Conservation (phyloP, 2,797 vertebrate genomes). For the Alca torda region DNA sequence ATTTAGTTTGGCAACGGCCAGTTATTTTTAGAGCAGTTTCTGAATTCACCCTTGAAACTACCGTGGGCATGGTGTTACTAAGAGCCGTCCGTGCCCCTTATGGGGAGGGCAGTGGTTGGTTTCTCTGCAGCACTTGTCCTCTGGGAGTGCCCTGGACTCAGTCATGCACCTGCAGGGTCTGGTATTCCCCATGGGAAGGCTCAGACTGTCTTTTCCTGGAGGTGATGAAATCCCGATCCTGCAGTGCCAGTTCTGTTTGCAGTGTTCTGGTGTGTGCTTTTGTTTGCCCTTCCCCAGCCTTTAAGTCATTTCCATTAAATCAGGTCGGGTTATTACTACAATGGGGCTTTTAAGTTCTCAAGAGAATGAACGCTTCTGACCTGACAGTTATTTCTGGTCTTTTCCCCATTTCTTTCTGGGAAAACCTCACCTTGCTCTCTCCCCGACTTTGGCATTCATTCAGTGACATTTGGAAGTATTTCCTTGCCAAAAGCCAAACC, state of each 20-base stretch:
- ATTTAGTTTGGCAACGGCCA: neutral
- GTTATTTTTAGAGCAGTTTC: neutral
- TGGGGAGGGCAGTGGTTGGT: neutral
- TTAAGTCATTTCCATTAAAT: neutral
- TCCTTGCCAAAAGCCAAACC: neutral
- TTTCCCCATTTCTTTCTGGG: neutral
- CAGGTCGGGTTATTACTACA: neutral
- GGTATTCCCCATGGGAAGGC: neutral
- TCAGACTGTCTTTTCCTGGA: neutral
- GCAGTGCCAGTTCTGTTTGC: neutral
- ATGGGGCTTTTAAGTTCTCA: neutral
- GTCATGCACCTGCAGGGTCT: neutral
- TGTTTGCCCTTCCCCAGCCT: neutral
- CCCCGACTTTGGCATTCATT: neutral
- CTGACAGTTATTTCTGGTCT: neutral
- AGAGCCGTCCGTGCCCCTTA: neutral
- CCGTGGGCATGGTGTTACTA: neutral
- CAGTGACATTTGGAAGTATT: neutral
- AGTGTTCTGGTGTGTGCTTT: neutral
- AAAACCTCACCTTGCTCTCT: neutral
- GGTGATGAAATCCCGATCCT: conserved; percentile 5
- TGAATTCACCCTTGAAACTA: neutral
- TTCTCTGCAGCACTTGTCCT: neutral
- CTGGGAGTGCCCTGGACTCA: neutral
- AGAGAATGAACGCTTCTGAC: neutral